phyloP scores from a whole-genome alignment of 92 coral and sea anemone species.

The Paramuricea clavata region DNA sequence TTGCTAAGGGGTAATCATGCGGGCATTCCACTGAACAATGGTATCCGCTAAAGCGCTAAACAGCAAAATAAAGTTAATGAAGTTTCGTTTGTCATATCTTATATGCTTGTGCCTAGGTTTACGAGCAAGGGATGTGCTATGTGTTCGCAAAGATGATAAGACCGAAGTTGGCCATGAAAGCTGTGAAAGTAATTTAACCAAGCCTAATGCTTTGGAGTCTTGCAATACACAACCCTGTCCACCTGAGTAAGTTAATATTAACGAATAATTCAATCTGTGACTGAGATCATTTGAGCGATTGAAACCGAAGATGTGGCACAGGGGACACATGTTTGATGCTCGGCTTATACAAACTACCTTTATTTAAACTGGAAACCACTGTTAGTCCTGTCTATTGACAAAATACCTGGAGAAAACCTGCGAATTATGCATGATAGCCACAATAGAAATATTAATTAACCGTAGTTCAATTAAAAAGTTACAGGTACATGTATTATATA shows the following conservation, averaged over 20 bases:
- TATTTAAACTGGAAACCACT: no score
- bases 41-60: no score
- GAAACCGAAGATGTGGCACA: not conserved
- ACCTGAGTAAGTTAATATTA: constrained; percentile 73
- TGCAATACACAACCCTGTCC: constrained; percentile 81
- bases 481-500: no score
- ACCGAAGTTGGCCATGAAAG: constrained; percentile 66
- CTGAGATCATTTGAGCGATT: not conserved
- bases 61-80: not conserved
- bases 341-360: not conserved
- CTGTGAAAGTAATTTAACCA: constrained; percentile 65
- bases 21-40: no score
- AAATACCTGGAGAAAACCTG: no score
- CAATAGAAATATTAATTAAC: no score
- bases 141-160: constrained; percentile 73
- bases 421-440: no score
- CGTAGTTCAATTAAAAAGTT: no score
- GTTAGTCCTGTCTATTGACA: no score
- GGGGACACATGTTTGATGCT: no score
- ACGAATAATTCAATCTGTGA: not conserved
- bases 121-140: constrained; percentile 75
- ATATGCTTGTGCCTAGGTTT: constrained; percentile 58
- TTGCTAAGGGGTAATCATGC: no score
- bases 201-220: constrained; percentile 61
- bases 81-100: not conserved